Conservation (phyloP, 2,113 vertebrate species). For the Propithecus coquereli region DNA sequence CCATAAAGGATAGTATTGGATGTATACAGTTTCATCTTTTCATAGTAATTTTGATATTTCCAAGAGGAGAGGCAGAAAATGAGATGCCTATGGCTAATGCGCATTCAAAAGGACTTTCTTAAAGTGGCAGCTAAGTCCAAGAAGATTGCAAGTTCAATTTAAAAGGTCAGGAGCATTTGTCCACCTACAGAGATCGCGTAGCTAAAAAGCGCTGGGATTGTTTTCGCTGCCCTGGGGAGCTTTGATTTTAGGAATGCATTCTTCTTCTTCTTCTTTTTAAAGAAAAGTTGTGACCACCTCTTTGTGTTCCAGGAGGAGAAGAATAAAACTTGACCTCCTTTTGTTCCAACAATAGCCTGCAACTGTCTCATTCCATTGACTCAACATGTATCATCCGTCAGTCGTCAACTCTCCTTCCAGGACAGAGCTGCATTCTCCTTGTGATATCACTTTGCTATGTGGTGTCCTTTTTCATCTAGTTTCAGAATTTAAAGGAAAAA, state of each 20-base stretch:
- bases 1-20: not conserved
- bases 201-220: not conserved
- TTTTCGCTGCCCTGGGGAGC: not conserved
- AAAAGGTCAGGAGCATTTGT: slow-evolving; percentile 43
- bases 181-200: not conserved
- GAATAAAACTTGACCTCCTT: slow-evolving; percentile 56
- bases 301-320: slow-evolving; percentile 49
- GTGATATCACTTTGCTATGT: slow-evolving; percentile 18
- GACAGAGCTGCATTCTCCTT: slow-evolving; percentile 47
- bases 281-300: slow-evolving; percentile 45
- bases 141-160: slow-evolving; percentile 20
- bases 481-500: slow-evolving; percentile 49
- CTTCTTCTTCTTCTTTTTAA: slow-evolving; percentile 24
- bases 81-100: not conserved
- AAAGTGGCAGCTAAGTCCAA: not conserved
- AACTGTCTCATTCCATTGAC: slow-evolving; percentile 43
- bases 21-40: not conserved
- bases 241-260: slow-evolving; percentile 53
- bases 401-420: slow-evolving; percentile 37
- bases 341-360: slow-evolving; percentile 29
- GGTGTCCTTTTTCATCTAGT: slow-evolving; percentile 59
- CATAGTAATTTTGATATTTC: not conserved
- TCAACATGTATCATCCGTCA: slow-evolving; percentile 60
- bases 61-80: not conserved
- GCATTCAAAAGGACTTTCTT: slow-evolving; percentile 35